Evolutionary conservation across 2,888 invertebrate genomes (phyloP).

Genomic region (Aleiodes testaceus): DNA sequence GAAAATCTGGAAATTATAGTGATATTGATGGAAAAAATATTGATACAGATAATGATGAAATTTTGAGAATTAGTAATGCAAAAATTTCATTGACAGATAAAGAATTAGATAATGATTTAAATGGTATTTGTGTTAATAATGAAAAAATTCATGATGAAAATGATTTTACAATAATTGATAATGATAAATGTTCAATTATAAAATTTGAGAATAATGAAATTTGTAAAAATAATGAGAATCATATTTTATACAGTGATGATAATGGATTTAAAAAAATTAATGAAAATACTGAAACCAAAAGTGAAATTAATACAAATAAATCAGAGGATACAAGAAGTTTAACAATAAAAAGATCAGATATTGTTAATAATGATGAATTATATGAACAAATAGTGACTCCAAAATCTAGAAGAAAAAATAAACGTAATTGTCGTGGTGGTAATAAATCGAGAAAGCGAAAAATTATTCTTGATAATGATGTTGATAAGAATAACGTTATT

Average conservation of each 20-base stretch:
- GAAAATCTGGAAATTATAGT: constrained; percentile 54
- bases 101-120: constrained; percentile 45
- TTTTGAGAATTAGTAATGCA: constrained; percentile 41
- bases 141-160: constrained; percentile 10
- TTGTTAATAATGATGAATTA: constrained; percentile 35
- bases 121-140: constrained; percentile 15
- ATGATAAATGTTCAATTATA: neutral
- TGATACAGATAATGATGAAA: constrained; percentile 45
- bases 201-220: neutral
- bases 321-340: constrained; percentile 63
- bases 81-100: constrained; percentile 30
- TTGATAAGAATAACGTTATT: constrained; percentile 13
- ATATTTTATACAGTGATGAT: constrained; percentile 38
- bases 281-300: neutral
- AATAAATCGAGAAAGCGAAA: constrained; percentile 49
- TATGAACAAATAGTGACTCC: constrained; percentile 44
- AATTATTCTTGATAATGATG: constrained; percentile 17
- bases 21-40: constrained; percentile 49
- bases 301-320: constrained; percentile 49
- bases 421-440: constrained; percentile 51
- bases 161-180: constrained; percentile 1
- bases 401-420: constrained; percentile 61
- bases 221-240: neutral
- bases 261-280: constrained; percentile 36
- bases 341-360: constrained; percentile 62